A percentile compares a stretch with the other conserved stretches of the same genome.
These are phyloP conservation scores for Eurytoma californica DNA, from an alignment of 2,888 invertebrate genomes.

Conservation along the genomic window DNA sequence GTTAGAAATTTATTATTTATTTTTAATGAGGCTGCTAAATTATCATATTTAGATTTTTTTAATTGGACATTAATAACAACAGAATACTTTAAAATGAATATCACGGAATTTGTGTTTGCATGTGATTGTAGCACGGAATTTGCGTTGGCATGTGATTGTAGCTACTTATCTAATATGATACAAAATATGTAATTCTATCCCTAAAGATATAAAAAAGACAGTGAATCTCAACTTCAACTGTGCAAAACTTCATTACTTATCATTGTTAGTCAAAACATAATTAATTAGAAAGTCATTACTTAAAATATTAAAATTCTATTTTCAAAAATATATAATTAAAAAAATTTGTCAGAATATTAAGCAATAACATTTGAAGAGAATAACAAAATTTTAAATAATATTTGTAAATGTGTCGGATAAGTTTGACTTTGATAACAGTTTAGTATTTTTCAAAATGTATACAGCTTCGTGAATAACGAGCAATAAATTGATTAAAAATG, in stretches of 20 bases:
- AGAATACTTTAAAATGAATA: neutral
- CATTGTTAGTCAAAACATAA: slow-evolving; percentile 47
- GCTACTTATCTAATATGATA: slow-evolving; percentile 32
- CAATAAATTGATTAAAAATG: too few relatives aligned
- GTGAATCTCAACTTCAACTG: slow-evolving; percentile 29
- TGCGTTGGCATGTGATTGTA: slow-evolving; percentile 13
- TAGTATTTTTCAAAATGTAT: too few relatives aligned
- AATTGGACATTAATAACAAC: neutral
- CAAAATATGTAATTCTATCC: slow-evolving; percentile 36
- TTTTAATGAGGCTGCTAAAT: neutral
- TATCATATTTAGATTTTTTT: neutral
- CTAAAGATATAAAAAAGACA: slow-evolving; percentile 38
- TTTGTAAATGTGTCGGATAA: too few relatives aligned
- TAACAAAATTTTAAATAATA: neutral
- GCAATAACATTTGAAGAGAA: neutral
- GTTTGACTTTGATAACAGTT: too few relatives aligned
- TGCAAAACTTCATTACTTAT: slow-evolving; percentile 26
- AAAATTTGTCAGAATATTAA: neutral
- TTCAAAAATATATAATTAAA: neutral
- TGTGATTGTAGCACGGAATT: slow-evolving; percentile 11
- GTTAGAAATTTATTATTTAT: neutral
- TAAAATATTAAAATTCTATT: neutral
- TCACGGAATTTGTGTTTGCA: slow-evolving; percentile 11
- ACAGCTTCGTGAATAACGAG: too few relatives aligned
- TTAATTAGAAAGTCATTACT: neutral